Percentiles rank a stretch among this genome's conserved stretches.
These are phyloP conservation scores for Atlantisia rogersi DNA, from an alignment of 2,113 vertebrate species.

Conservation along the genomic window DNA sequence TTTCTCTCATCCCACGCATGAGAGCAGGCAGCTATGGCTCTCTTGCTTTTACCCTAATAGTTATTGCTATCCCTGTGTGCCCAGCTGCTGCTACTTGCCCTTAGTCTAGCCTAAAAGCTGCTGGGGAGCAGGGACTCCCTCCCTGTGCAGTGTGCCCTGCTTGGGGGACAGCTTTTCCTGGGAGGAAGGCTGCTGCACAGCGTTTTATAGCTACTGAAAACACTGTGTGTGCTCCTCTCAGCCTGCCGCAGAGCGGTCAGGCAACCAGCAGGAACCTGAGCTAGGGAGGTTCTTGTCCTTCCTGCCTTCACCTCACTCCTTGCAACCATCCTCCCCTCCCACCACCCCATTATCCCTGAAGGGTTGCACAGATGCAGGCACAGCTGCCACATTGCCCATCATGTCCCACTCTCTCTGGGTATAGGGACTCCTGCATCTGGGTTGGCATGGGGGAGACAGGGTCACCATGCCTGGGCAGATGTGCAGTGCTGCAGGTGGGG, in stretches of 20 bases:
- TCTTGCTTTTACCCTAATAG: neutral
- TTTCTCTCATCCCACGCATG: neutral
- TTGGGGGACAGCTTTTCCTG: neutral
- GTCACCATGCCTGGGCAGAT: neutral
- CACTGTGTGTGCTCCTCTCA: neutral
- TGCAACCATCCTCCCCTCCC: neutral
- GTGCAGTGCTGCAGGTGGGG: neutral
- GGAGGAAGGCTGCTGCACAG: neutral
- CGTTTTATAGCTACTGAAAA: neutral
- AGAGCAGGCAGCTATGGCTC: rapidly evolving
- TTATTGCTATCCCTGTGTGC: neutral
- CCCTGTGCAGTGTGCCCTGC: rapidly evolving
- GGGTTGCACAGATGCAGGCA: neutral
- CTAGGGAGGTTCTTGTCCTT: neutral
- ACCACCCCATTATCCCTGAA: rapidly evolving
- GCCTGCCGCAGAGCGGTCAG: neutral
- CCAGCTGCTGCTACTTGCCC: neutral
- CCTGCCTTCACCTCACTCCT: neutral
- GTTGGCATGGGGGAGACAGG: neutral
- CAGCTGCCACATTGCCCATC: neutral
- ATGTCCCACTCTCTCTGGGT: neutral
- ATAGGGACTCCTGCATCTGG: neutral
- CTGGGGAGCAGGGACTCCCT: no score
- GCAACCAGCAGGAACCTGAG: rapidly evolving
- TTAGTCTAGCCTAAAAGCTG: neutral